A percentile compares a stretch with the other conserved stretches of the same genome.
These are phyloP conservation scores for Branchellion lobata DNA, from an alignment of 2,888 invertebrate species.

Conservation along the genomic window DNA sequence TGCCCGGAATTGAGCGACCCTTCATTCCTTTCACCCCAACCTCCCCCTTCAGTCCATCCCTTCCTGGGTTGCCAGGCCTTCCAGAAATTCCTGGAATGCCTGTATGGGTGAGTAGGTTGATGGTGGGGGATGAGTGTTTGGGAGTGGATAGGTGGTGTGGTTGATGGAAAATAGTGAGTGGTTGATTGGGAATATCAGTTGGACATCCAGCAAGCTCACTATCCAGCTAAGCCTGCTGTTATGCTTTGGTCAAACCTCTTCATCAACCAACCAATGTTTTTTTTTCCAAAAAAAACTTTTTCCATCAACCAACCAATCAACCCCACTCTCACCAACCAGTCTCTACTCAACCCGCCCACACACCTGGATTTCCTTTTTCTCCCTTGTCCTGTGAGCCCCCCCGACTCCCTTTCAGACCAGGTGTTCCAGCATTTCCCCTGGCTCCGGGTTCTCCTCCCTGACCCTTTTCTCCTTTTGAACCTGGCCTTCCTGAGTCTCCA, in stretches of 20 bases:
- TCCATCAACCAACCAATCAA: background rate
- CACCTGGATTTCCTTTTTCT: constrained; percentile 41
- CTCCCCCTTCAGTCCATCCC: background rate
- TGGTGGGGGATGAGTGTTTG: too few relatives aligned
- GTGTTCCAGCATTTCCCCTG: constrained; percentile 5
- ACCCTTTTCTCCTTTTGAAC: constrained; percentile 17
- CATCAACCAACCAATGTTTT: background rate
- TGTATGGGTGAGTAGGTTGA: too few relatives aligned
- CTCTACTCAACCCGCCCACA: background rate
- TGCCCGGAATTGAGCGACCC: background rate
- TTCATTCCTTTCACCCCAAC: background rate
- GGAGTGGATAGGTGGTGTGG: too few relatives aligned
- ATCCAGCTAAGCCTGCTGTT: too few relatives aligned
- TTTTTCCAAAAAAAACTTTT: too few relatives aligned
- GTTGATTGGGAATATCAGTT: too few relatives aligned
- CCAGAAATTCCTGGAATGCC: constrained; percentile 33
- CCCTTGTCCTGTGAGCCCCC: constrained; percentile 33
- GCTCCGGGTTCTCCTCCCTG: constrained; percentile 40
- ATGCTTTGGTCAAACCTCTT: constrained; percentile 16
- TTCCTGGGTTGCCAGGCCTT: background rate
- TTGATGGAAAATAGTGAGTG: too few relatives aligned
- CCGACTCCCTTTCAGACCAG: background rate
- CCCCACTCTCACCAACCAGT: background rate
- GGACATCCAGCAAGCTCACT: too few relatives aligned
- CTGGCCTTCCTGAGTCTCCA: constrained; percentile 50